Evolutionary conservation across 1,140 invertebrate genomes (phyloP), one percentile per base, ranked within the genome.

Genomic region (Lepeophtheirus salmonis): DNA sequence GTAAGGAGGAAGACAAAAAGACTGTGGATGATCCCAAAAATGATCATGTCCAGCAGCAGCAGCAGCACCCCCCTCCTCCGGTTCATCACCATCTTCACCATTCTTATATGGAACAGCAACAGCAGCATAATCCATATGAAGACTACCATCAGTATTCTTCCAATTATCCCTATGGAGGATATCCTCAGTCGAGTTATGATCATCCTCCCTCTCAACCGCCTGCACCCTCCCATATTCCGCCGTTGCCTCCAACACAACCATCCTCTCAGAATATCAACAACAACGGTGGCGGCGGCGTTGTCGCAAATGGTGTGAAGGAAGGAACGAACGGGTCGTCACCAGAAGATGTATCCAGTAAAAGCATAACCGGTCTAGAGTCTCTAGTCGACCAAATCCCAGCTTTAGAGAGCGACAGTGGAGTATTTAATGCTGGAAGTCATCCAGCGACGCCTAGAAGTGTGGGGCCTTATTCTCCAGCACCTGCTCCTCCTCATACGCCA

Each of bases 371-470:
- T 26, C 73, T 89, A 2, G 86, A 89, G 71, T 89, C 84, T 16
- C 72, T 90, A 10, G 86, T 90, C 18, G 86, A 89, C 73, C 86
- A 89, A 74, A 90, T 89, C 69, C 86, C 86, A 84, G 83, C 65
- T 84, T 86, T 60, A 78, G 74, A 22, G 78, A 75, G 20, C 61
- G 69, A 52, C 61, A 62, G 21, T 62, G 64, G 52, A 59, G 60
- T 63, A 63, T 63, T 16, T 62, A 60, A 22, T 61, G 70, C 69
- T 54, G 63, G 59, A 18, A 62, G 41, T 59, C 64, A 63, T 58
- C 63, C 61, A 21, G 64, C 62, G 26, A 66, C 62, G 41, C 65
- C 61, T 16, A 61, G 65, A 53, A 61, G 62, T 20, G 63, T 64
- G 26, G 61, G 64, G 25, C 54, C 48, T 24, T 50, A 61, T 24